These are phyloP conservation scores for Ctenicera cuprea DNA, from an alignment of 2,888 invertebrate species.

Conservation along the genomic window DNA sequence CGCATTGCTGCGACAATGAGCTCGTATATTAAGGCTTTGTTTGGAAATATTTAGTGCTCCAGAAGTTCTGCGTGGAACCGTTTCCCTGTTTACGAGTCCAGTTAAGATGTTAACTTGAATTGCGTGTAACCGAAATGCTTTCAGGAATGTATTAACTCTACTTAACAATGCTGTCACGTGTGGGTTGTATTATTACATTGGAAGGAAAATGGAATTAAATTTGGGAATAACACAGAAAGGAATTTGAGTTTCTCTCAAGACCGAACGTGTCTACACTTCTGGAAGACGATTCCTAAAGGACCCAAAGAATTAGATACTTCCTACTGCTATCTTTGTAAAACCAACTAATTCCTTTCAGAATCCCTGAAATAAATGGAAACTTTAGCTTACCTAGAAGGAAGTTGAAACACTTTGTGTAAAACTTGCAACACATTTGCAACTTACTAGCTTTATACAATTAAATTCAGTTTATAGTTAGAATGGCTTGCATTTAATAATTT, in stretches of 20 bases:
- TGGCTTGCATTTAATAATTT: too few species aligned
- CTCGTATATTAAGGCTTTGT: conserved; percentile 24
- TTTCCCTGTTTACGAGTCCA: conserved; percentile 47
- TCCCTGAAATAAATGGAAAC: not conserved
- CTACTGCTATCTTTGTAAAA: conserved; percentile 9
- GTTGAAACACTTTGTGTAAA: too few species aligned
- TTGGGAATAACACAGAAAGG: conserved; percentile 30
- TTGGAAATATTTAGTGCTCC: conserved; percentile 15
- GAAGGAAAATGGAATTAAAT: conserved; percentile 49
- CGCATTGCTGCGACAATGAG: conserved; percentile 9
- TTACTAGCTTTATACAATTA: too few species aligned
- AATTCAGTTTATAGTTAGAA: too few species aligned
- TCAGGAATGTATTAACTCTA: conserved; percentile 46
- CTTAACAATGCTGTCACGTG: conserved; percentile 50
- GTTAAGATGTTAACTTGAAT: conserved; percentile 49
- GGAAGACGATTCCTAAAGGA: conserved; percentile 13
- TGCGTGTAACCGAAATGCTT: conserved; percentile 48
- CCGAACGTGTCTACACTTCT: conserved; percentile 38
- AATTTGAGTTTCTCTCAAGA: conserved; percentile 41
- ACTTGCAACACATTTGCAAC: too few species aligned
- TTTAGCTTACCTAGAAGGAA: too few species aligned
- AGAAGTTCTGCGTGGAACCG: conserved; percentile 35
- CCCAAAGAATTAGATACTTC: conserved; percentile 14
- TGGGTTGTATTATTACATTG: conserved; percentile 46
- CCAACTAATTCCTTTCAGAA: conserved; percentile 28